Conservation (phyloP, 2,113 vertebrate species). For the Athene noctua region DNA sequence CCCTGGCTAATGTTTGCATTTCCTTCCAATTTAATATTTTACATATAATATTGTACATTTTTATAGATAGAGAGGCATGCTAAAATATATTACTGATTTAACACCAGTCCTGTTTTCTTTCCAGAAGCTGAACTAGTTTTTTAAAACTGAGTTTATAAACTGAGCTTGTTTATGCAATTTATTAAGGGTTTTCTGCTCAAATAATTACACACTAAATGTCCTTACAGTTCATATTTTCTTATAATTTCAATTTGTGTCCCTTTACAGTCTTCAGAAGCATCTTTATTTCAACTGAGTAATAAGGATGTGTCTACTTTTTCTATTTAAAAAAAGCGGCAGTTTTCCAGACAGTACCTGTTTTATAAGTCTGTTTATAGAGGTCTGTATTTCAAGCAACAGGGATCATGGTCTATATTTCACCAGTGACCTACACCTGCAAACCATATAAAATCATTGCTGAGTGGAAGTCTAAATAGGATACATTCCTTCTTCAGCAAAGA, state of each 20-base stretch:
- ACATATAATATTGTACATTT: not conserved
- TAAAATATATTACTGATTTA: not conserved
- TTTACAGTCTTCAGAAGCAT: not conserved
- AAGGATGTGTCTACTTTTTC: not conserved
- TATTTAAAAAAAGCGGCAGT: not conserved
- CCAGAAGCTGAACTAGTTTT: not conserved
- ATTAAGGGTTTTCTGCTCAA: not conserved
- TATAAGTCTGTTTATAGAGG: not conserved
- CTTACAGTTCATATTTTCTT: not conserved
- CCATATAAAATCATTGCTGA: not conserved
- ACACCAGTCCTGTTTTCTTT: not conserved
- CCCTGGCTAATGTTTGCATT: not conserved
- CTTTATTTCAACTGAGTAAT: not conserved
- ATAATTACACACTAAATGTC: not conserved
- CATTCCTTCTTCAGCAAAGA: not conserved
- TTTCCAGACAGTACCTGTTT: not conserved
- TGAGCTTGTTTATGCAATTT: not conserved
- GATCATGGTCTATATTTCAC: conserved; percentile 6
- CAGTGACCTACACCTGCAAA: conserved; percentile 4
- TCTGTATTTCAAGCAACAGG: not conserved
- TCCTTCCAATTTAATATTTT: not conserved
- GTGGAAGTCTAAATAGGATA: not conserved
- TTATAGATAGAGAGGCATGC: not conserved
- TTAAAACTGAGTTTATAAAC: not conserved
- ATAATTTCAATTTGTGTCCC: not conserved